Conservation (phyloP, 2,113 vertebrate species). For the Uropsilus gracilis region DNA sequence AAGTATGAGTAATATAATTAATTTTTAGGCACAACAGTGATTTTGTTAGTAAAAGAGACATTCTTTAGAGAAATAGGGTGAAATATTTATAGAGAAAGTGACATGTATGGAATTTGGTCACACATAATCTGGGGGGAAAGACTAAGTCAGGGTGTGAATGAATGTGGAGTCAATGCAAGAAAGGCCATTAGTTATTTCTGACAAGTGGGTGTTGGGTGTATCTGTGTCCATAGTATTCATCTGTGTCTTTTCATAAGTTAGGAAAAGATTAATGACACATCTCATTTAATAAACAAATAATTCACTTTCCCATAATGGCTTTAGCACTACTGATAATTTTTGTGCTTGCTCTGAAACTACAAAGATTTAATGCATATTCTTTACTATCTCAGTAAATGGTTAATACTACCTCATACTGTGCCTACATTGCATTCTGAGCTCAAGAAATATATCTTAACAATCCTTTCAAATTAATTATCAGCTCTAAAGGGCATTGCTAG, state of each 20-base stretch:
- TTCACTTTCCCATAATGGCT: conserved; percentile 34
- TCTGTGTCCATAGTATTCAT: not conserved
- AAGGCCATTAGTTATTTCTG: not conserved
- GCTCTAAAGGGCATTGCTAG: not conserved
- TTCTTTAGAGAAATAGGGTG: not conserved
- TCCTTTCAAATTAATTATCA: conserved; percentile 56
- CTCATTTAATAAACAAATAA: conserved; percentile 55
- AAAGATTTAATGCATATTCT: conserved; percentile 49
- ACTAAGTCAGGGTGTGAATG: not conserved
- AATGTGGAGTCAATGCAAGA: not conserved
- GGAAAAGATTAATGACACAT: not conserved
- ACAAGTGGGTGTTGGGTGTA: not conserved
- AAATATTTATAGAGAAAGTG: not conserved
- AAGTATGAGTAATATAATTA: not conserved
- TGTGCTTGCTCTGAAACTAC: conserved; percentile 22
- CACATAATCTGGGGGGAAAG: not conserved
- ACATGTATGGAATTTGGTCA: not conserved
- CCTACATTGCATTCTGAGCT: not conserved
- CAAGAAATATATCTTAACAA: conserved; percentile 52
- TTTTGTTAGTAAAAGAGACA: not conserved
- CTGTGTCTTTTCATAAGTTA: not conserved
- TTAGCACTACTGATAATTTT: conserved; percentile 24
- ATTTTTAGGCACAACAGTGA: not conserved
- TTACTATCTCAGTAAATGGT: conserved; percentile 59
- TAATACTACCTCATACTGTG: not conserved